Base-by-base conservation (phyloP, 2,797 vertebrate genomes). In the Neoniphon sammara region DNA sequence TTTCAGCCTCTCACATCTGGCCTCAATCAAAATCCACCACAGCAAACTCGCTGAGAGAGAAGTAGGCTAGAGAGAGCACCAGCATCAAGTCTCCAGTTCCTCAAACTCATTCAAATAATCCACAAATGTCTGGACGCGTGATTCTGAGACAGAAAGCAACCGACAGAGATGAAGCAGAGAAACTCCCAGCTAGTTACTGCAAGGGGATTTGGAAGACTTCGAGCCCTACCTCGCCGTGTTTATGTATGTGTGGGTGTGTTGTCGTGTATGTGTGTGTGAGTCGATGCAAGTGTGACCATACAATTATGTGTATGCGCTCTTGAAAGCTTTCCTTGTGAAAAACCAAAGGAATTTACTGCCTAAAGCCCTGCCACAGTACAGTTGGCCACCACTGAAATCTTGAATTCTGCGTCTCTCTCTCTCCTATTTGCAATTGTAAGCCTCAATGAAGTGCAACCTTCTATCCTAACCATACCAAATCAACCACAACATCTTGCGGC, bases 1-100 rank as follows among this genome's bases (percentile, higher is more conserved):
- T 50, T 30, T 85, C 50, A 73, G 77, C 53, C 30, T 68, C 75
- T 74, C 72, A 73, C 85, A 87, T 90, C 85, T 89, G 87, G 83
- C 86, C 85, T 85, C 62, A 76, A 81, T 86, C 76, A 77, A 49
- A 75, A 66, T 59, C 73, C 88, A 77, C 69, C 77, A 69, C 62
- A 53, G 78, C 78, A 81, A 77, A 75, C 55, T 53, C 78, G 73
- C 42, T 65, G 25, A 66, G 27, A 75, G 59, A 71, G 81, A 80
- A 80, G 73, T 72, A 70, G 79, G 81, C 78, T 84, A 74, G 58
- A 36, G 27, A 34, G 18, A 84, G 65, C 69, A 64, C 61, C 64
- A 66, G 74, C 84, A 73, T 83, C 82, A 75, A 66, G 82, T 85
- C 81, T 83, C 84, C 81, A 62, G 66, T 52, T 14, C 63, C 34